A percentile compares a stretch with the other conserved stretches of the same genome.
Conservation (phyloP, 2,113 vertebrate genomes). For the Poicephalus meyeri region DNA sequence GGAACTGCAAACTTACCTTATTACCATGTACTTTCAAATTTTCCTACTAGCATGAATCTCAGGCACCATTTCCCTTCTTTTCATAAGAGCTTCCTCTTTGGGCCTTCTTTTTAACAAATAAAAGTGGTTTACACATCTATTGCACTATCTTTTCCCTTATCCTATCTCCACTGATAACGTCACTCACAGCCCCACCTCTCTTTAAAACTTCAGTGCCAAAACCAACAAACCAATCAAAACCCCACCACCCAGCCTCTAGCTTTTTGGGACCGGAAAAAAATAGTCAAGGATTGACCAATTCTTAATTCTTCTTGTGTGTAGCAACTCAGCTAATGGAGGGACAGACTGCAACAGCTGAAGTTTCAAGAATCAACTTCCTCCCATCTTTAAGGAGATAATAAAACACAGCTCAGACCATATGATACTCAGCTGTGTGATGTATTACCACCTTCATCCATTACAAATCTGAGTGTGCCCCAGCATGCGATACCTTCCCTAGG, state of each 20-base stretch:
- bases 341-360: neutral
- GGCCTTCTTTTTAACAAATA: neutral
- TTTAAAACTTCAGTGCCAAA: neutral
- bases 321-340: neutral
- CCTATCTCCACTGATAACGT: neutral
- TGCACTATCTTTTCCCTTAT: neutral
- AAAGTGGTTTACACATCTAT: neutral
- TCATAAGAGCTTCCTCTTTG: neutral
- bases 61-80: neutral
- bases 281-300: neutral
- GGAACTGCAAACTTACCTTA: neutral
- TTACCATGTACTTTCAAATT: neutral
- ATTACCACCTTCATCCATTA: neutral
- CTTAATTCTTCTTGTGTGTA: neutral
- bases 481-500: neutral
- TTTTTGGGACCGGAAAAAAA: neutral
- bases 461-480: neutral
- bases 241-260: neutral
- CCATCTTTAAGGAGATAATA: neutral
- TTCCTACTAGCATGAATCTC: neutral
- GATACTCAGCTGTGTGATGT: neutral
- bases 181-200: accelerated
- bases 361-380: neutral
- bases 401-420: neutral
- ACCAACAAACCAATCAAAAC: neutral